Conservation (phyloP, 2,888 invertebrate species). For the Eristalinus aeneus region DNA sequence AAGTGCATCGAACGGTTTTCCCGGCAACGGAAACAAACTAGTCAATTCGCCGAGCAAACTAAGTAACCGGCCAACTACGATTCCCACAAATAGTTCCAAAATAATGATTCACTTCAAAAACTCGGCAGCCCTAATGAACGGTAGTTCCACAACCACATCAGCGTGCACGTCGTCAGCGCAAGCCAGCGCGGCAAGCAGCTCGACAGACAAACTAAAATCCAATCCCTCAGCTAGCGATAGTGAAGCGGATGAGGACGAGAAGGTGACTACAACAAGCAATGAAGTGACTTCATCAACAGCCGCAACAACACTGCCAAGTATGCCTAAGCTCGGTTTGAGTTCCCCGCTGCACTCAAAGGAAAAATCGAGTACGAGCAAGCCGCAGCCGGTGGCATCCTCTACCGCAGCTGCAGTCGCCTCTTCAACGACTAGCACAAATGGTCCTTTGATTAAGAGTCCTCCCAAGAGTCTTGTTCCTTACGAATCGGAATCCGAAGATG, state of each 20-base stretch:
- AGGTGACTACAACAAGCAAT: constrained; percentile 67
- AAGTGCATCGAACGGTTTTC: constrained; percentile 55
- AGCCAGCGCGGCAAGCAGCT: constrained; percentile 53
- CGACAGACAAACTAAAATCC: constrained; percentile 46
- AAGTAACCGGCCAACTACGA: constrained; percentile 56
- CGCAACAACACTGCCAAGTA: constrained; percentile 78
- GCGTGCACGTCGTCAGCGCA: constrained; percentile 60
- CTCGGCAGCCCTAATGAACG: constrained; percentile 69
- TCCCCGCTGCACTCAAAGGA: constrained; percentile 60
- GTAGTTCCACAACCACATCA: constrained; percentile 61
- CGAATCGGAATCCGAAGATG: constrained; percentile 83
- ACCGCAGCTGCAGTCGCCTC: constrained; percentile 22
- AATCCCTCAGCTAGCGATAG: constrained; percentile 26
- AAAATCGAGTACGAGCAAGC: constrained; percentile 15
- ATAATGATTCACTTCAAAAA: constrained; percentile 82
- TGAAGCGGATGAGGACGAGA: constrained; percentile 46
- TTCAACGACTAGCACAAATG: constrained; percentile 32
- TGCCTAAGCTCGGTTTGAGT: constrained; percentile 77
- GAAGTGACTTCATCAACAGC: constrained; percentile 73
- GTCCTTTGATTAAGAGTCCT: constrained; percentile 71
- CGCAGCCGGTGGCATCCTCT: constrained; percentile 17
- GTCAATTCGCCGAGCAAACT: constrained; percentile 74
- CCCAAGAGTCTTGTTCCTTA: constrained; percentile 83
- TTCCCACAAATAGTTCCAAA: constrained; percentile 70
- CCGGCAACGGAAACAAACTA: constrained; percentile 79